Conservation (phyloP, 1,140 invertebrate genomes). For the Zophobas atratus region DNA sequence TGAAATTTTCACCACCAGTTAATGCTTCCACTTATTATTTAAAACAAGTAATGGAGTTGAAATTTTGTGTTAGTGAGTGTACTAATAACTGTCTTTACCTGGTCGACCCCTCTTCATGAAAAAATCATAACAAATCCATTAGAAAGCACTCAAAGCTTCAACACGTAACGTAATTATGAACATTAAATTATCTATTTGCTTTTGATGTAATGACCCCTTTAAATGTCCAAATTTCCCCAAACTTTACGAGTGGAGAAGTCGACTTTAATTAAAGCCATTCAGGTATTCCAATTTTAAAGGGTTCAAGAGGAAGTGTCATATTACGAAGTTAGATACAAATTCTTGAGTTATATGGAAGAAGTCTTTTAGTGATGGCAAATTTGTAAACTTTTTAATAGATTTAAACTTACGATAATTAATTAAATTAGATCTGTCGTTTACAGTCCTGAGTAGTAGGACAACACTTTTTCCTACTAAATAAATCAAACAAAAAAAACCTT, state of each 20-base stretch:
- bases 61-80: neutral
- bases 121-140: constrained; percentile 20
- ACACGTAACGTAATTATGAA: constrained; percentile 26
- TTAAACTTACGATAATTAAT: no score
- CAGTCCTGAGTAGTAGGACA: no score
- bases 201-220: constrained; percentile 32
- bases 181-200: constrained; percentile 28
- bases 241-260: constrained; percentile 27
- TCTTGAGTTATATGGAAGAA: constrained; percentile 2
- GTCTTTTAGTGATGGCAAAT: neutral
- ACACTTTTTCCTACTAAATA: no score
- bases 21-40: no score
- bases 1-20: no score
- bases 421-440: no score
- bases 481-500: no score
- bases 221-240: constrained; percentile 25
- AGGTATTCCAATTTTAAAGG: constrained; percentile 25
- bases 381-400: neutral
- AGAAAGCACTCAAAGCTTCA: constrained; percentile 28
- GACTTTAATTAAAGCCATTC: constrained; percentile 31
- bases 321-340: constrained; percentile 15
- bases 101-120: neutral
- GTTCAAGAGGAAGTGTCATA: constrained; percentile 3
- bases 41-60: no score
- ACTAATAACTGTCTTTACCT: neutral